Evolutionary conservation across 1,140 invertebrate species (phyloP).

Genomic region (Diachasmimorpha longicaudata): DNA sequence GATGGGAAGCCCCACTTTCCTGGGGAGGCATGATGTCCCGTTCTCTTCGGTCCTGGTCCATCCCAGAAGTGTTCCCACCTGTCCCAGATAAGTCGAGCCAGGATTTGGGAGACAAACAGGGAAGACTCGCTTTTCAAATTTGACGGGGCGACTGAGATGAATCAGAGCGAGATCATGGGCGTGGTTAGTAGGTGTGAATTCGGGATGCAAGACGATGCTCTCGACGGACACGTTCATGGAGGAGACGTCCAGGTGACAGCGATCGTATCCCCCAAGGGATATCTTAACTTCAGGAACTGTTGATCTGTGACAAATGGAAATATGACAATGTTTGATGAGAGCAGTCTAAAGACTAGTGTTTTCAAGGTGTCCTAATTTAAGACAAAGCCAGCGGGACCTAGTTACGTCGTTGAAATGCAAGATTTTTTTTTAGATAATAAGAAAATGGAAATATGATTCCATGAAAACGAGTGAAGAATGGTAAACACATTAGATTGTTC

Average conservation of each 20-base stretch:
- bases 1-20: slow-evolving; percentile 63
- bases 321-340: too few relatives aligned
- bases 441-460: too few relatives aligned
- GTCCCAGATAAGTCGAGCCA: slow-evolving; percentile 63
- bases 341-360: too few relatives aligned
- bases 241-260: slow-evolving; percentile 59
- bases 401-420: too few relatives aligned
- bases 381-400: too few relatives aligned
- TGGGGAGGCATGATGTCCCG: slow-evolving; percentile 51
- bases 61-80: slow-evolving; percentile 65
- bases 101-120: slow-evolving; percentile 68
- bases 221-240: slow-evolving; percentile 61
- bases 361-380: too few relatives aligned
- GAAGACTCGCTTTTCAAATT: slow-evolving; percentile 63
- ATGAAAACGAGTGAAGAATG: too few relatives aligned
- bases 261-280: slow-evolving; percentile 63
- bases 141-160: slow-evolving; percentile 60
- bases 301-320: slow-evolving; percentile 30
- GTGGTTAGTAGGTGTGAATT: slow-evolving; percentile 61
- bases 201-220: slow-evolving; percentile 59
- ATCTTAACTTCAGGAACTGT: slow-evolving; percentile 62
- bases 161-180: slow-evolving; percentile 69
- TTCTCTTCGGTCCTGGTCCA: slow-evolving; percentile 57
- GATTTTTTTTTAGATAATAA: too few relatives aligned
- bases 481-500: too few relatives aligned